Conservation (phyloP, 1,140 invertebrate species). For the Nasonia giraulti region DNA sequence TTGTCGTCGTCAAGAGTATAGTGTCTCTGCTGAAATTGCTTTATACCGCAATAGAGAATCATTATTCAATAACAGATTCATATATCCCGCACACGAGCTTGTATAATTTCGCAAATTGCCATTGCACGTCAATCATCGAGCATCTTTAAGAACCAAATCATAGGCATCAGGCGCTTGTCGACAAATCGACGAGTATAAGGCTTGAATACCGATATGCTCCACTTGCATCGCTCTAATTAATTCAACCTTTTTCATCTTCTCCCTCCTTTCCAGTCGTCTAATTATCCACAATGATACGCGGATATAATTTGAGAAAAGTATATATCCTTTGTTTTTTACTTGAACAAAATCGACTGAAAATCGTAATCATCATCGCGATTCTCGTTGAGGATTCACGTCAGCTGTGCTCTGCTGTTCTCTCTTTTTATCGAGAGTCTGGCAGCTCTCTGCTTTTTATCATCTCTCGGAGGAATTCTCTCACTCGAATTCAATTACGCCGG, state of each 20-base stretch:
- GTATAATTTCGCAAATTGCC: neutral
- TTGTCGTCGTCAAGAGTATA: no score
- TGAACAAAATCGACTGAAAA: no score
- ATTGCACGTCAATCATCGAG: neutral
- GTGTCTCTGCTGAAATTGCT: no score
- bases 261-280: neutral
- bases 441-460: neutral
- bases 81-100: no score
- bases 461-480: neutral
- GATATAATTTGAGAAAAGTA: neutral
- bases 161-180: neutral
- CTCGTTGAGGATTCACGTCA: neutral
- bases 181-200: neutral
- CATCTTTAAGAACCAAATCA: neutral
- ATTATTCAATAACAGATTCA: no score
- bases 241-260: neutral
- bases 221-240: slow-evolving; percentile 20
- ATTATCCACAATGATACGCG: neutral
- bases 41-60: no score
- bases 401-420: neutral
- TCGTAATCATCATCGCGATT: neutral
- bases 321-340: neutral
- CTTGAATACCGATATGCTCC: neutral
- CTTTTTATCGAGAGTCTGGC: neutral
- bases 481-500: slow-evolving; percentile 16